Evolutionary conservation across 2,797 vertebrate genomes (phyloP).

Genomic region (Enteromius mattozi): DNA sequence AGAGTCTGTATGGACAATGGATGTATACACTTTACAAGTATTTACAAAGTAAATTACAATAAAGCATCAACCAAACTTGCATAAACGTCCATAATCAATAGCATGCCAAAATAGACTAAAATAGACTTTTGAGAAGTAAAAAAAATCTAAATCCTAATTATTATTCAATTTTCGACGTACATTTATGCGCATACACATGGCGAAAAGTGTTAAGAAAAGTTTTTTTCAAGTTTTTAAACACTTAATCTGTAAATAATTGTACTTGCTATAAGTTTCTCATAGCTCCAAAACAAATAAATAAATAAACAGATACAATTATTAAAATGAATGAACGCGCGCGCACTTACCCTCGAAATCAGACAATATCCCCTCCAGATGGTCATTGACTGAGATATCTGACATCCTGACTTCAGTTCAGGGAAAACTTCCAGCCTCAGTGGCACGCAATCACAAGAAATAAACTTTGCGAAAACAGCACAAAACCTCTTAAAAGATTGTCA

Average conservation of each 20-base stretch:
- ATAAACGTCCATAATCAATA: no score
- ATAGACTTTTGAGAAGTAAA: background rate
- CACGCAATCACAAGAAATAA: conserved; percentile 34
- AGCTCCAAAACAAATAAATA: background rate
- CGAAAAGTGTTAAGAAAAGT: background rate
- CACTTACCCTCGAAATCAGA: conserved; percentile 88
- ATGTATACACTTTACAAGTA: background rate
- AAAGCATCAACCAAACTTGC: background rate
- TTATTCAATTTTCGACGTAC: background rate
- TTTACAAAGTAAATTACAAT: background rate
- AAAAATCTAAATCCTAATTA: background rate
- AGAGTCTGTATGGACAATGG: background rate
- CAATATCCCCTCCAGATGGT: conserved; percentile 89
- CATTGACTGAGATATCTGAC: conserved; percentile 85
- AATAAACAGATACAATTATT: no score
- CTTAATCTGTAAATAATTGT: background rate
- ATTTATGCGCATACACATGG: background rate
- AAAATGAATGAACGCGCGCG: conserved; percentile 3
- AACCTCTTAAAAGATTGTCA: conserved; percentile 2
- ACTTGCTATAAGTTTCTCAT: background rate
- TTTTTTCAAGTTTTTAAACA: background rate
- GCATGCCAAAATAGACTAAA: no score
- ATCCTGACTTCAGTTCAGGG: conserved; percentile 70
- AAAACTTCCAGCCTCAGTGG: conserved; percentile 46
- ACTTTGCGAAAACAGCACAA: conserved; percentile 12